phyloP scores from a whole-genome alignment of 2,888 invertebrate species.

The Ectemnius lituratus region DNA sequence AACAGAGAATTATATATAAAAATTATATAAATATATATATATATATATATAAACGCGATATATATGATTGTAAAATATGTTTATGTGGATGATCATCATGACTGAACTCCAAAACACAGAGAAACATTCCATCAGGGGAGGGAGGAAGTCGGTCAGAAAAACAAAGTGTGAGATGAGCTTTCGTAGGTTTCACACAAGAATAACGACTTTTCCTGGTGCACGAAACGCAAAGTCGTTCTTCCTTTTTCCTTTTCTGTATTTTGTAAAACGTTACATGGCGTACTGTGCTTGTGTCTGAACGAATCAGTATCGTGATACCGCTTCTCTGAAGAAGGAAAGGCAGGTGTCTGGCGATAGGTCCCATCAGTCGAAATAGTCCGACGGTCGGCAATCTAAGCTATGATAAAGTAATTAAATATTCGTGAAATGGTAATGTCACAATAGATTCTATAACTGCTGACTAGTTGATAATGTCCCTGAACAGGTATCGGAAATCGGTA shows the following conservation, averaged over 20 bases:
- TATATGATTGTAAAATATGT: conserved; percentile 56
- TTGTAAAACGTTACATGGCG: conserved; percentile 21
- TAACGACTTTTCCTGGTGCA: conserved; percentile 22
- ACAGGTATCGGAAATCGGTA: conserved; percentile 46
- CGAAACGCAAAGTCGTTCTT: conserved; percentile 34
- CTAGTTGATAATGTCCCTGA: conserved; percentile 25
- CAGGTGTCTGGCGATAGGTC: neutral
- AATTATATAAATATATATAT: conserved; percentile 33
- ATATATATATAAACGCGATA: conserved; percentile 57
- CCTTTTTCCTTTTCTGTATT: conserved; percentile 49
- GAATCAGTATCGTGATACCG: neutral
- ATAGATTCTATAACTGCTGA: conserved; percentile 19
- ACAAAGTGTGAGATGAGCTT: conserved; percentile 21
- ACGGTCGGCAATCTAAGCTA: conserved; percentile 14
- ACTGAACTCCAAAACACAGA: conserved; percentile 52
- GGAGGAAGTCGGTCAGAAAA: conserved; percentile 12
- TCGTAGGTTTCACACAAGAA: conserved; percentile 27
- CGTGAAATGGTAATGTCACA: conserved; percentile 13
- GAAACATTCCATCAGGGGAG: conserved; percentile 62
- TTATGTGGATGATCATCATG: conserved; percentile 49
- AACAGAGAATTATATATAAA: conserved; percentile 39
- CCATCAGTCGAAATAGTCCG: neutral
- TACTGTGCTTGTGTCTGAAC: conserved; percentile 17
- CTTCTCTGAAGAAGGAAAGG: neutral
- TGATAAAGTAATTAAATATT: conserved; percentile 13